A percentile compares a stretch with the other conserved stretches of the same genome.
These are phyloP conservation scores for Aphidius ervi DNA, from an alignment of 1,140 invertebrate species.

Conservation along the genomic window DNA sequence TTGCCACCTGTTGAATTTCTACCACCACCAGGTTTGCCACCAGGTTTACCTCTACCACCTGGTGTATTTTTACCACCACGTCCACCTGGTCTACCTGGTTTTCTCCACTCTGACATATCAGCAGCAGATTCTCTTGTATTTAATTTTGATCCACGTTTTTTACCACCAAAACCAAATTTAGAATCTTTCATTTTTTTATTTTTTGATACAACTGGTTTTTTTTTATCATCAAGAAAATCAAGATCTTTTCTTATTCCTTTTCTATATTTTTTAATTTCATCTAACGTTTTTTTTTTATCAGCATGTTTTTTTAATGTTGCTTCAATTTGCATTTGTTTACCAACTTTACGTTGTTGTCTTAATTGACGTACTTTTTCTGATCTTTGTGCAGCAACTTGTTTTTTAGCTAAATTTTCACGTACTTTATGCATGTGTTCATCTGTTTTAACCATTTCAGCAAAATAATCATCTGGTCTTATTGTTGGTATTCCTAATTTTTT, in stretches of 20 bases:
- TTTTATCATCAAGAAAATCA: slow-evolving; percentile 79
- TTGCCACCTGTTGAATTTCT: slow-evolving; percentile 10
- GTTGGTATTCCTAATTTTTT: slow-evolving; percentile 74
- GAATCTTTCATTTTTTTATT: slow-evolving; percentile 68
- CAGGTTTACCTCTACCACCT: slow-evolving; percentile 35
- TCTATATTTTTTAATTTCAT: slow-evolving; percentile 79
- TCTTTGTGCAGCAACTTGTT: slow-evolving; percentile 77
- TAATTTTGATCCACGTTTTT: slow-evolving; percentile 84
- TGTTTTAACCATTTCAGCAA: slow-evolving; percentile 98
- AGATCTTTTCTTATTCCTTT: slow-evolving; percentile 77
- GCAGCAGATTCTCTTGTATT: slow-evolving; percentile 81
- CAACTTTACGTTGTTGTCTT: slow-evolving; percentile 86
- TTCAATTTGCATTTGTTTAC: slow-evolving; percentile 85
- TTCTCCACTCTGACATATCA: slow-evolving; percentile 61
- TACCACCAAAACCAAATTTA: slow-evolving; percentile 94
- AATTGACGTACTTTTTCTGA: slow-evolving; percentile 87
- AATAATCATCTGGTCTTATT: slow-evolving; percentile 91
- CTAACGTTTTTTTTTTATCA: slow-evolving; percentile 75
- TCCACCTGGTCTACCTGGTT: slow-evolving; percentile 45
- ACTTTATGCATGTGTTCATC: slow-evolving; percentile 98
- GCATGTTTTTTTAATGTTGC: slow-evolving; percentile 72
- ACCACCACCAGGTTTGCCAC: slow-evolving; percentile 37
- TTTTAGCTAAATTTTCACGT: slow-evolving; percentile 75
- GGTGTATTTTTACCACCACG: slow-evolving; percentile 32
- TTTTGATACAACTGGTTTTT: slow-evolving; percentile 38